A percentile compares a stretch with the other conserved stretches of the same genome.
These are phyloP conservation scores for Mnemiopsis leidyi DNA, from an alignment of 37 sponge, comb jelly and placozoan species.

Conservation along the genomic window DNA sequence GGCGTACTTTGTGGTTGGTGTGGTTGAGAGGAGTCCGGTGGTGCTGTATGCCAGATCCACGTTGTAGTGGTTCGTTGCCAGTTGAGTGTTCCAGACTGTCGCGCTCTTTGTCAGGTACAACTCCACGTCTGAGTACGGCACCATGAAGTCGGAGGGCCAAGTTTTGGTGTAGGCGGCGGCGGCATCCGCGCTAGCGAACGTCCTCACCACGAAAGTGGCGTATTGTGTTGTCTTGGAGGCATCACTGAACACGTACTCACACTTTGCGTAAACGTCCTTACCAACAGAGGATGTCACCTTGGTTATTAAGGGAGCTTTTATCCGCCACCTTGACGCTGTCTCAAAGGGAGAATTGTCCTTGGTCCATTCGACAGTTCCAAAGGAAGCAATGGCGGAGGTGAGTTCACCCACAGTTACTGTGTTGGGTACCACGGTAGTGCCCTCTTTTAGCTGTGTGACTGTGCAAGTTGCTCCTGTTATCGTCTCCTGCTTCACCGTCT, in stretches of 20 bases:
- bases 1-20: slow-evolving; percentile 13
- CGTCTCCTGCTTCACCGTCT: neutral
- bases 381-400: neutral
- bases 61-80: neutral
- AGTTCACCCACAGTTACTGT: neutral
- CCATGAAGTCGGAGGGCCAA: neutral
- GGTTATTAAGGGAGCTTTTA: neutral
- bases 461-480: neutral
- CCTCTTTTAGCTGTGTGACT: neutral
- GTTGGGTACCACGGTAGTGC: neutral
- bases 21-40: neutral
- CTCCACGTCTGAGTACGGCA: neutral
- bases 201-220: slow-evolving; percentile 19
- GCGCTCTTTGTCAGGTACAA: neutral
- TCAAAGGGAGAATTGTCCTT: slow-evolving; percentile 35
- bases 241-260: neutral
- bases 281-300: neutral
- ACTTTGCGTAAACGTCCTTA: neutral
- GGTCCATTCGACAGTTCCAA: neutral
- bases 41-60: neutral
- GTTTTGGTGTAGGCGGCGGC: neutral
- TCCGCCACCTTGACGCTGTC: neutral
- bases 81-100: neutral
- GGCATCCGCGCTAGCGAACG: neutral
- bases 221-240: neutral